Percentiles rank a stretch among this genome's conserved stretches.
These are phyloP conservation scores for Sepioteuthis lessoniana DNA, from an alignment of 2,888 invertebrate species.

Conservation along the genomic window DNA sequence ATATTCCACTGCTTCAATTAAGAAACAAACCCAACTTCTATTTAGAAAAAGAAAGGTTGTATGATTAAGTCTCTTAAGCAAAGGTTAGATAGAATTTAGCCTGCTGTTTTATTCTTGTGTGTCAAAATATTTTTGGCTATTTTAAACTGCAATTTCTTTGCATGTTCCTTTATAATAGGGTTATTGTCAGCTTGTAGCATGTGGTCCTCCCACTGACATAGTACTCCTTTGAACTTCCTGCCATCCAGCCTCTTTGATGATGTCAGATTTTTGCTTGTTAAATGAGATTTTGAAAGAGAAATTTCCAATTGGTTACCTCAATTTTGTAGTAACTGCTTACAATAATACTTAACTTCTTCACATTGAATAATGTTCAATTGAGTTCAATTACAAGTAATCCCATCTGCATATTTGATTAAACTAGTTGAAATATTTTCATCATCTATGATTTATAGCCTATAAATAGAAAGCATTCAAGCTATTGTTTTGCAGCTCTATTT, in stretches of 20 bases:
- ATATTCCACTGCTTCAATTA: background rate
- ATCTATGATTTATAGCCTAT: background rate
- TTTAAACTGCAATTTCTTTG: slow-evolving; percentile 38
- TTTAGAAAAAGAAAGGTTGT: background rate
- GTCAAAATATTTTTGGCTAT: background rate
- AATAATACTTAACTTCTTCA: background rate
- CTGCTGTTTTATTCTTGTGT: background rate
- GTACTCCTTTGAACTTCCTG: background rate
- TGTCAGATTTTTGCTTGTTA: background rate
- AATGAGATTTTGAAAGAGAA: background rate
- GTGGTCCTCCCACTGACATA: too few species aligned
- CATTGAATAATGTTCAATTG: background rate
- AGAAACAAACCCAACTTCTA: background rate
- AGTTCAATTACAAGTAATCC: background rate
- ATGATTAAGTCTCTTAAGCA: background rate
- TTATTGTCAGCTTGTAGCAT: too few species aligned
- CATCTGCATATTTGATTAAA: background rate
- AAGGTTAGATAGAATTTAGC: background rate
- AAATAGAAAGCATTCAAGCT: background rate
- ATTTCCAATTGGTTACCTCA: slow-evolving; percentile 2
- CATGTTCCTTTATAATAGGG: background rate
- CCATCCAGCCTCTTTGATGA: background rate
- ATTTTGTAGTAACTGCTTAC: background rate
- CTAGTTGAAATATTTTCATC: background rate
- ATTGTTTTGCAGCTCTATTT: background rate